A percentile compares a stretch with the other conserved stretches of the same genome.
Conservation (phyloP, 1,140 invertebrate genomes). For the Spodoptera litura region DNA sequence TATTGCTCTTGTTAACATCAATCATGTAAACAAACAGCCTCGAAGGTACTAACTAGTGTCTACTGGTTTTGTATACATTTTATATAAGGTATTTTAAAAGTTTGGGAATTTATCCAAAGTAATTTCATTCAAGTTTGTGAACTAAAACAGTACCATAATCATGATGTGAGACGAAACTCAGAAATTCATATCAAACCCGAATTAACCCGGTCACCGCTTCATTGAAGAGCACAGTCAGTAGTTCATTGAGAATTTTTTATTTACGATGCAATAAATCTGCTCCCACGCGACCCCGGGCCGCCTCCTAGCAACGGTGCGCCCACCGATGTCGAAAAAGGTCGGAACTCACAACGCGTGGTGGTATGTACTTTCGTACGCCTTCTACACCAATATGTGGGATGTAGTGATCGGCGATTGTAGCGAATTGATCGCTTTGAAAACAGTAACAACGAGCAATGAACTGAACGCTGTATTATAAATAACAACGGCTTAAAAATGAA, state of each 20-base stretch:
- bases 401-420: background rate
- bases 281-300: constrained; percentile 59
- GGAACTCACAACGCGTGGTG: constrained; percentile 47
- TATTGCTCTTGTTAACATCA: constrained; percentile 11
- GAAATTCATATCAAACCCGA: constrained; percentile 46
- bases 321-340: constrained; percentile 61
- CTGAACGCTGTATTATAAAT: constrained; percentile 44
- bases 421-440: constrained; percentile 19
- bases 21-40: background rate
- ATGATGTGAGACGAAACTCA: background rate
- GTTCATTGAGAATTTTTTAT: constrained; percentile 67
- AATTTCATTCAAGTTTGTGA: background rate
- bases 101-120: background rate
- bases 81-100: too few relatives aligned
- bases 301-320: constrained; percentile 57
- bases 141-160: background rate
- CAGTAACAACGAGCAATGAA: constrained; percentile 23
- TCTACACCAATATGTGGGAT: constrained; percentile 38
- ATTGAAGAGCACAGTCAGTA: constrained; percentile 59
- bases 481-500: constrained; percentile 47
- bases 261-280: constrained; percentile 68
- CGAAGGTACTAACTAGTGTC: background rate
- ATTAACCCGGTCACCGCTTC: constrained; percentile 61
- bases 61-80: too few relatives aligned
- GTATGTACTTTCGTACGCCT: constrained; percentile 36